A percentile compares a stretch with the other conserved stretches of the same genome.
These are phyloP conservation scores for Microplitis demolitor DNA, from an alignment of 1,140 invertebrate genomes.

Conservation along the genomic window DNA sequence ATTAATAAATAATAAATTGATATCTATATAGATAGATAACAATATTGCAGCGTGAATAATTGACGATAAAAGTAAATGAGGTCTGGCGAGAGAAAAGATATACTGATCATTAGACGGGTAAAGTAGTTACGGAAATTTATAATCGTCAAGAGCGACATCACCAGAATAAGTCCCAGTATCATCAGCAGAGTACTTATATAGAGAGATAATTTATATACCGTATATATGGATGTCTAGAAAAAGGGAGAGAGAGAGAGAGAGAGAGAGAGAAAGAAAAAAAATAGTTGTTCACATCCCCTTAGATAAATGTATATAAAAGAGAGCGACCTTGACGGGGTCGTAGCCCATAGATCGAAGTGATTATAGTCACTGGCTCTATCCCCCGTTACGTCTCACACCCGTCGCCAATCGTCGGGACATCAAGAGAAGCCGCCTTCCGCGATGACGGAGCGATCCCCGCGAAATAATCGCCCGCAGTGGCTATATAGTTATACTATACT, in stretches of 20 bases:
- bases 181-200: no score
- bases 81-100: no score
- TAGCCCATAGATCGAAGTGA: conserved; percentile 28
- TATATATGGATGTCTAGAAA: no score
- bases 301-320: neutral
- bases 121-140: no score
- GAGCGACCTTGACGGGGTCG: conserved; percentile 24
- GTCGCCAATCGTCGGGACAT: conserved; percentile 33
- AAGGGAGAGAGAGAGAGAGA: neutral
- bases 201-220: no score
- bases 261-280: neutral
- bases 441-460: conserved; percentile 51
- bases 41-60: neutral
- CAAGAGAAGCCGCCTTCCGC: conserved; percentile 44
- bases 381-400: conserved; percentile 2
- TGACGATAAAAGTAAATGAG: neutral
- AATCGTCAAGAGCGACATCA: no score
- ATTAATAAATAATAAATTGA: neutral
- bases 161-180: no score
- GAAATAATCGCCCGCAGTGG: conserved; percentile 45
- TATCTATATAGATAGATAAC: neutral
- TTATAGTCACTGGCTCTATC: conserved; percentile 1
- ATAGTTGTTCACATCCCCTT: neutral
- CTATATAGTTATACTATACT: conserved; percentile 13
- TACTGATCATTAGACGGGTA: no score